Evolutionary conservation across 2,888 invertebrate species (phyloP), one percentile per base, ranked within the genome.

Genomic region (Creontiades dilutus): DNA sequence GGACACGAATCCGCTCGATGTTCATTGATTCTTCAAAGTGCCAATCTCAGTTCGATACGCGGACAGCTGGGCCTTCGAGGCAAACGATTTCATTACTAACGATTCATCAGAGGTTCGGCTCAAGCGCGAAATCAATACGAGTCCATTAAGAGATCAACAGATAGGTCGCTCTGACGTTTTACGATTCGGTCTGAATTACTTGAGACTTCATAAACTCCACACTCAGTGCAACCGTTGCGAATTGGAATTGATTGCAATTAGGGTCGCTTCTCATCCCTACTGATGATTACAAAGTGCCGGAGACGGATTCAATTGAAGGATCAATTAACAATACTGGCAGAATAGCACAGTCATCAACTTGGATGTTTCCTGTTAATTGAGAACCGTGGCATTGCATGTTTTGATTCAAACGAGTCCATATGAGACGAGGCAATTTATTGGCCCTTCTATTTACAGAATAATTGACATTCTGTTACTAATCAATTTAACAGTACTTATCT

Each of bases 201-300:
- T n/a, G 16, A n/a, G 57, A 57, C 57, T 57, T 57, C 57, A n/a
- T 57, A 57, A n/a, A 57, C 19, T 57, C 57, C 19, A 0, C 57
- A 57, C 57, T 57, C 7, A 57, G 57, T n/a, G 37, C 57, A 57
- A 57, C 57, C 5, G n/a, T 57, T 16, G n/a, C 57, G 16, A n/a
- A 68, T 68, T 68, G 23, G 23, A 68, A 68, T 68, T 68, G 68
- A 68, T 68, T 68, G 68, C 68, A 68, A 68, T 68, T 68, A 68
- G 68, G 23, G 19, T 19, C 23, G 37, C 37, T 37, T 37, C 37
- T 37, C 37, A 37, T 37, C 37, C 7, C 37, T 37, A 7, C 37
- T 37, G 37, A 37, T 37, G 2, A 37, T 37, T 37, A n/a, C n/a
- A n/a, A 37, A 37, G 37, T 37, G 37, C 37, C 37, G 7, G 37